A percentile compares a stretch with the other conserved stretches of the same genome.
phyloP scores from a whole-genome alignment of 2,797 vertebrate genomes.

The Synaphobranchus kaupii region DNA sequence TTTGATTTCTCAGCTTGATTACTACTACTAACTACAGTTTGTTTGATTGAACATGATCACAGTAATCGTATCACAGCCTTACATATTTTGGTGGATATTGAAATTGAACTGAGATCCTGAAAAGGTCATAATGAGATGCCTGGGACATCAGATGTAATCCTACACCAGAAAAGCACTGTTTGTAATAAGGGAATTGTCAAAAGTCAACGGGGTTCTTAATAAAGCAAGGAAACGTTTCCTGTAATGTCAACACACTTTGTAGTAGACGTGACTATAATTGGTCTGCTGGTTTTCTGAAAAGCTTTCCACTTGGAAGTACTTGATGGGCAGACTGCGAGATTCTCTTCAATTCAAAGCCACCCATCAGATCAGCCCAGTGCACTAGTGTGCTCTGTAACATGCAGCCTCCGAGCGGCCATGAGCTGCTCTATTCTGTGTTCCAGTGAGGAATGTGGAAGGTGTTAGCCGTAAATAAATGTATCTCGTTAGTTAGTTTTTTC shows the following conservation, averaged over 20 bases:
- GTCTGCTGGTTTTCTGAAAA: conserved; percentile 62
- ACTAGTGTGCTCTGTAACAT: conserved; percentile 44
- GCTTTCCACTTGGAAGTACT: conserved; percentile 56
- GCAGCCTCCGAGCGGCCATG: conserved; percentile 44
- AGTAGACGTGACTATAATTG: conserved; percentile 65
- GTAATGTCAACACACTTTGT: too few species aligned
- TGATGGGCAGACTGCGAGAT: conserved; percentile 57
- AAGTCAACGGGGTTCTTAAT: too few species aligned
- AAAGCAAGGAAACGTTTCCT: too few species aligned
- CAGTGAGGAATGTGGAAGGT: background rate
- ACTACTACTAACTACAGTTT: background rate
- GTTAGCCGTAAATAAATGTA: background rate
- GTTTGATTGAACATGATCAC: background rate
- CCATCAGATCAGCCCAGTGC: conserved; percentile 52
- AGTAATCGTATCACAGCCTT: background rate
- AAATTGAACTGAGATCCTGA: background rate
- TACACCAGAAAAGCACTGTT: background rate
- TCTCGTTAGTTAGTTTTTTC: background rate
- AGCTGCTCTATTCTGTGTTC: background rate
- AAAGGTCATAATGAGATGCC: background rate
- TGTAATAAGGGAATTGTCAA: background rate
- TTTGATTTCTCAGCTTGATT: background rate
- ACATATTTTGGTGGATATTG: background rate
- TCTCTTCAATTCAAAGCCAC: conserved; percentile 64
- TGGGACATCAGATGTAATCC: background rate